Percentiles rank a stretch among this genome's conserved stretches.
Conservation (phyloP, 37 sponge, comb jelly and placozoan species). For the Aphrocallistes beatrix region DNA sequence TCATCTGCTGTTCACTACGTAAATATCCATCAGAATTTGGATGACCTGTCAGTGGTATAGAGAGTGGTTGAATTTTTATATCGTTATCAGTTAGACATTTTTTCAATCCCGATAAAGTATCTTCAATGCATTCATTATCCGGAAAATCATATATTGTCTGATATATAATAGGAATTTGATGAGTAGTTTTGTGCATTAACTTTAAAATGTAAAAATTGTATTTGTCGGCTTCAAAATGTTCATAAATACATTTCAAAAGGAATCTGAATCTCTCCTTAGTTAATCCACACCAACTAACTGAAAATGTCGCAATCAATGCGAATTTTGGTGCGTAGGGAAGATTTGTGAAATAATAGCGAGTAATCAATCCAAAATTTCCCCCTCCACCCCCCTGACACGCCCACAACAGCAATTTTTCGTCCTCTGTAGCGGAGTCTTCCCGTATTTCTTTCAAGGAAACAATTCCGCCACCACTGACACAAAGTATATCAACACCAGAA, state of each 20-base stretch:
- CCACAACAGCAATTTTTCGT: background rate
- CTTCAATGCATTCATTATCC: background rate
- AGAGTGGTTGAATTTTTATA: background rate
- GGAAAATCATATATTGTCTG: background rate
- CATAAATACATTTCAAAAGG: background rate
- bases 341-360: background rate
- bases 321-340: background rate
- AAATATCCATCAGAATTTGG: background rate
- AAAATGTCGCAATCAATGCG: background rate
- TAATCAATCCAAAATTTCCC: background rate
- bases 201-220: background rate
- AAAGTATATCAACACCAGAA: background rate
- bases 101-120: background rate
- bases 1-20: background rate
- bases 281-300: background rate
- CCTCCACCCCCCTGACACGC: constrained; percentile 3
- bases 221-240: background rate
- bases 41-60: background rate
- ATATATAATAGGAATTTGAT: background rate
- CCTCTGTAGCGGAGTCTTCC: background rate
- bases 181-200: background rate
- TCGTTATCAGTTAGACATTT: background rate
- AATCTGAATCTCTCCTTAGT: background rate
- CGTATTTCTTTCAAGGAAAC: background rate
- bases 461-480: background rate